phyloP scores from a whole-genome alignment of 2,888 invertebrate species.

The Bugula neritina region DNA sequence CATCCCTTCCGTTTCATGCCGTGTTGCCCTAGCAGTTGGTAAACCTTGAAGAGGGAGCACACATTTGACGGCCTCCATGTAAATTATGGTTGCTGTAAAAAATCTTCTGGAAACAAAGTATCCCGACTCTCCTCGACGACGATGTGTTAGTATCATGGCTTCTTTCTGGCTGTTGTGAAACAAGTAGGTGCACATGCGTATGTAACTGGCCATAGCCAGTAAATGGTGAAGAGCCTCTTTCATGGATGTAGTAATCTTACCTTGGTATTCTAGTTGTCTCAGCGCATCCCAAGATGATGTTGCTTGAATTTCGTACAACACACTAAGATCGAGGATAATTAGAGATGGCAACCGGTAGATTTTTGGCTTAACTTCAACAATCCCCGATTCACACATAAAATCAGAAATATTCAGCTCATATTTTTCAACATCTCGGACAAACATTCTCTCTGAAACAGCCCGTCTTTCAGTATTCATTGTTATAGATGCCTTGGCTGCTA shows the following conservation, averaged over 20 bases:
- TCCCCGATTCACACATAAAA: neutral
- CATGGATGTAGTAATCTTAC: neutral
- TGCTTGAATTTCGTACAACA: neutral
- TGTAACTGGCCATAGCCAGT: neutral
- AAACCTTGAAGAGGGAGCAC: too few relatives aligned
- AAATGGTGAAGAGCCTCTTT: neutral
- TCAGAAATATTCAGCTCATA: neutral
- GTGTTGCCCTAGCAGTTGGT: too few relatives aligned
- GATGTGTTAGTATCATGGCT: neutral
- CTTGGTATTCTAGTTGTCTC: neutral
- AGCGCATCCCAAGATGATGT: conserved; percentile 17
- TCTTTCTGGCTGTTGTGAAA: conserved; percentile 12
- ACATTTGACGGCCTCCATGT: neutral
- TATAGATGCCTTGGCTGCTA: neutral
- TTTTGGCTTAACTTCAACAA: neutral
- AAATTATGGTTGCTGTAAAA: neutral
- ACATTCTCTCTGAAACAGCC: neutral
- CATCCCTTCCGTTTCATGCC: too few relatives aligned
- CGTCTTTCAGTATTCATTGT: neutral
- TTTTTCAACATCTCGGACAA: neutral
- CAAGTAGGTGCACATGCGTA: conserved; percentile 3
- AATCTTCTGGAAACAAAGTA: neutral
- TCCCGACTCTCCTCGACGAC: neutral
- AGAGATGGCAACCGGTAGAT: conserved; percentile 14
- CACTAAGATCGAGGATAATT: neutral